Base-by-base conservation (phyloP, 2,113 vertebrate genomes). In the Epinephelus lanceolatus region DNA sequence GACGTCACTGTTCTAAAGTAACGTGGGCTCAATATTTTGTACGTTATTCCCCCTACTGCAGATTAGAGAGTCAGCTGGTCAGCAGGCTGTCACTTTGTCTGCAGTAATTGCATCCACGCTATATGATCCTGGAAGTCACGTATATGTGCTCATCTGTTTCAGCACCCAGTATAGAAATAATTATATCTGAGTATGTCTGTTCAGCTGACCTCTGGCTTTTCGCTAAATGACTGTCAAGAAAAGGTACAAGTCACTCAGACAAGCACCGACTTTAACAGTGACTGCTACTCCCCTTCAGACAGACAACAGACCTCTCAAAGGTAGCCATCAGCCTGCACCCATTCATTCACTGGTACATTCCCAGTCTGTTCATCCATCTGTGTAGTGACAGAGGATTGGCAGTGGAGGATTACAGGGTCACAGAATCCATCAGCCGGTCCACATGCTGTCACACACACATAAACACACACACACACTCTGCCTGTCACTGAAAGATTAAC, bases 371-470 rank as follows among this genome's bases (percentile, higher is more conserved):
- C 59, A 21, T 81, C 78, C 66, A 23, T 92, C 85, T 72, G 83
- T 83, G 75, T 7, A 8, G 56, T 70, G 81, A 27, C 67, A 67
- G 80, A 83, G 67, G 87, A 80, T 73, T 60, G 71, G 70, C 78
- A 80, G 71, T 1, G 4, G 83, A 83, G 78, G 86, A 91, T 89
- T 90, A 81, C 19, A 18, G 70, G 76, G 77, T 90, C 53, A 56
- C 37, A 74, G 70, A 78, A 53, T 83, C 82, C 52, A 51, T 71
- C 78, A 77, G 53, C 63, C 70, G 68, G 52, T 68, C 60, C 53
- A 51, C 81, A 81, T 69, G 71, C 83, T 83, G 82, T 69, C 49
- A 25, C n/a, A 59, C 52, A 71, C 62, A 6, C 33, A 27, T 3
- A n/a, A n/a, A 27, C 27, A 56, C 18, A 59, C 52, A 71, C 67